Percentiles rank a stretch among this genome's conserved stretches.
Evolutionary conservation across 2,113 vertebrate species (phyloP).

Genomic region (Heptranchias perlo): DNA sequence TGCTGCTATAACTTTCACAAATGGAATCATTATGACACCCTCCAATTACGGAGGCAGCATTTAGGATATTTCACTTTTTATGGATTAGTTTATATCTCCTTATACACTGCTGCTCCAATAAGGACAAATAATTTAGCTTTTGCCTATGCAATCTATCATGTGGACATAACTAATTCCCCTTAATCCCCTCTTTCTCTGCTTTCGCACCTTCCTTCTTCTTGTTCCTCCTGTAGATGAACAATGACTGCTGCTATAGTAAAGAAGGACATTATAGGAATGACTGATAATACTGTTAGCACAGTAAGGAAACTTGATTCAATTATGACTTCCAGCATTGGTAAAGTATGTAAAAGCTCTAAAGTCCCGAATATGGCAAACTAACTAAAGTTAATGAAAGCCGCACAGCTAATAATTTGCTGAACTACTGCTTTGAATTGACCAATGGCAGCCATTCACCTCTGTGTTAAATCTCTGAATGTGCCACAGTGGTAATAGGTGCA

Average conservation of each 20-base stretch:
- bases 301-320: neutral
- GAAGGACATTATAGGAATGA: neutral
- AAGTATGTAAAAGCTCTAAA: neutral
- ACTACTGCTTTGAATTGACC: neutral
- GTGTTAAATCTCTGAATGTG: neutral
- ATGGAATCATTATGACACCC: neutral
- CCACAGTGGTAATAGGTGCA: neutral
- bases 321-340: neutral
- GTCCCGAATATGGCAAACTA: neutral
- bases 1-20: neutral
- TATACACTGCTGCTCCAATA: too few species aligned
- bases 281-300: neutral
- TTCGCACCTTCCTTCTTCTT: neutral
- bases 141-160: neutral
- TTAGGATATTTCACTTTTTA: neutral
- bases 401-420: neutral
- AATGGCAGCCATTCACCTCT: neutral
- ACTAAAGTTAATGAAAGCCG: neutral
- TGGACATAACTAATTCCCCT: neutral
- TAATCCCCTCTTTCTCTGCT: neutral
- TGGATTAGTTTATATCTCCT: neutral
- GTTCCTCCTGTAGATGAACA: neutral
- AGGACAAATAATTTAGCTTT: too few species aligned
- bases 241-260: neutral
- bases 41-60: neutral